A percentile compares a stretch with the other conserved stretches of the same genome.
Evolutionary conservation across 2,113 vertebrate genomes (phyloP).

Genomic region (Tupaia tana): DNA sequence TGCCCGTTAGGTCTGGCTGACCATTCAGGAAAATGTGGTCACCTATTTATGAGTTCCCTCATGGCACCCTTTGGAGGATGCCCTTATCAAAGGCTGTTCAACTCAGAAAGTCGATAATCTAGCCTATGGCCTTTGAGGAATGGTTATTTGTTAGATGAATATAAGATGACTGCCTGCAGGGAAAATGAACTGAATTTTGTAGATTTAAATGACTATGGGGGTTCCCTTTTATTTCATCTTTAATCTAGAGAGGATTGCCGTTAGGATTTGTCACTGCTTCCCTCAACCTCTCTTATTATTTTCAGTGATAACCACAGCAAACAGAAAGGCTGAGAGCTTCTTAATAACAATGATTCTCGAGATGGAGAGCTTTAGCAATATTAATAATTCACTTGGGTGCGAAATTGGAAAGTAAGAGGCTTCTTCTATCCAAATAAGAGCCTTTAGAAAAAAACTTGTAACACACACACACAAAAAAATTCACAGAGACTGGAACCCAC

Average conservation of each 20-base stretch:
- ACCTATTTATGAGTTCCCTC: not conserved
- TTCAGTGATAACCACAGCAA: not conserved
- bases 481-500: conserved; percentile 58
- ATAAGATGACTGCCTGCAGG: conserved; percentile 75
- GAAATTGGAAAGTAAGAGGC: conserved; percentile 73
- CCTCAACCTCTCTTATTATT: not conserved
- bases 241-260: conserved; percentile 74
- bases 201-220: conserved; percentile 80
- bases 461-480: conserved; percentile 77
- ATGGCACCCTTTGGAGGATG: not conserved
- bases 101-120: not conserved
- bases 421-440: conserved; percentile 51
- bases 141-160: conserved; percentile 78
- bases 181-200: conserved; percentile 82
- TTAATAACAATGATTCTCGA: conserved; percentile 82
- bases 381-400: conserved; percentile 77
- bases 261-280: not conserved
- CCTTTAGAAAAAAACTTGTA: conserved; percentile 69
- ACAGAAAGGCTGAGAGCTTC: conserved; percentile 76
- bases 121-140: conserved; percentile 69
- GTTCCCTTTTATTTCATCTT: conserved; percentile 80
- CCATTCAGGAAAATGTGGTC: not conserved
- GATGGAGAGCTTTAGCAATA: conserved; percentile 79
- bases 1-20: rapidly evolving
- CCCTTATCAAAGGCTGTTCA: not conserved